Evolutionary conservation across 2,797 vertebrate genomes (phyloP).

Genomic region (Acanthurus lineatus): DNA sequence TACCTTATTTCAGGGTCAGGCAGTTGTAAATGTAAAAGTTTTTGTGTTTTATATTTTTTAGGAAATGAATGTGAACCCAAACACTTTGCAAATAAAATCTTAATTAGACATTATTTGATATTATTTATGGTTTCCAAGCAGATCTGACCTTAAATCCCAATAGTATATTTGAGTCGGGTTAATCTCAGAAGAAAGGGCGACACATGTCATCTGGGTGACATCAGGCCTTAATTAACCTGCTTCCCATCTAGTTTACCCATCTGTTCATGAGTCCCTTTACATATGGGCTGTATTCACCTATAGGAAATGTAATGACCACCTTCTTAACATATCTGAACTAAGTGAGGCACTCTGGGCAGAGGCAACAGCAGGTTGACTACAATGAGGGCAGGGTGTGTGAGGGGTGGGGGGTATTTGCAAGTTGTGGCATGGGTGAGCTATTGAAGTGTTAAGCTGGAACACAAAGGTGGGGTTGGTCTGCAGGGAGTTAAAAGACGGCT

Average conservation of each 20-base stretch:
- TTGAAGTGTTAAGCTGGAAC: conserved; percentile 68
- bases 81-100: background rate
- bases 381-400: conserved; percentile 42
- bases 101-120: background rate
- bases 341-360: conserved; percentile 44
- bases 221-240: conserved; percentile 63
- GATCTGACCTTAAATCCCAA: background rate
- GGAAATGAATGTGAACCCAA: background rate
- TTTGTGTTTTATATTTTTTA: background rate
- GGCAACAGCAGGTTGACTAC: conserved; percentile 69
- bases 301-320: conserved; percentile 83
- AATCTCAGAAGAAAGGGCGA: conserved; percentile 28
- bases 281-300: conserved; percentile 81
- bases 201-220: conserved; percentile 39
- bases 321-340: conserved; percentile 79
- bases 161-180: background rate
- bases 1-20: background rate
- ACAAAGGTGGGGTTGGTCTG: conserved; percentile 54
- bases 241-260: conserved; percentile 75
- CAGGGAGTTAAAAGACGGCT: conserved; percentile 38
- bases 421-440: conserved; percentile 48
- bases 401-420: conserved; percentile 36
- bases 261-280: conserved; percentile 75
- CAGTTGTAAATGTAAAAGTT: background rate
- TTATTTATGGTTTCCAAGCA: conserved; percentile 8